Conservation (phyloP, 2,888 invertebrate species). For the Hybos culiciformis region DNA sequence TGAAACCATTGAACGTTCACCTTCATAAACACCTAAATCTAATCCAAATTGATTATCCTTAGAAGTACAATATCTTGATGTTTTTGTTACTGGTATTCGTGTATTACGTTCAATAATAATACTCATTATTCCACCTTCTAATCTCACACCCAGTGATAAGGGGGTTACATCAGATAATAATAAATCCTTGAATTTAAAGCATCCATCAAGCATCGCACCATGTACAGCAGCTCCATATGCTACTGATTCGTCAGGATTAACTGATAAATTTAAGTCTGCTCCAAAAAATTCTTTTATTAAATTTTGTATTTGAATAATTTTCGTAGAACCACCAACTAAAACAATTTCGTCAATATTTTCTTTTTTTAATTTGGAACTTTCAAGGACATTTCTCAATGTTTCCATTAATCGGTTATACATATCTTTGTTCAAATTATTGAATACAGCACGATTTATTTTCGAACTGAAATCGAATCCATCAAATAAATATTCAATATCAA, state of each 20-base stretch:
- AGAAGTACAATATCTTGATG: conserved; percentile 98
- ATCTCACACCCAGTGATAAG: conserved; percentile 97
- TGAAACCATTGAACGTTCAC: conserved; percentile 98
- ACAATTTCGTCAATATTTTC: conserved; percentile 98
- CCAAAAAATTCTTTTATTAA: conserved; percentile 89
- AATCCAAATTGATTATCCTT: conserved; percentile 98
- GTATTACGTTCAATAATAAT: conserved; percentile 96
- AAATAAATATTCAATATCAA: conserved; percentile 97
- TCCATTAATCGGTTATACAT: conserved; percentile 82
- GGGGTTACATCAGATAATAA: conserved; percentile 97
- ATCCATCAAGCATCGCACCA: conserved; percentile 90
- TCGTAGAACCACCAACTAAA: conserved; percentile 95
- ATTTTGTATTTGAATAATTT: conserved; percentile 96
- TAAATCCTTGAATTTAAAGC: conserved; percentile 92
- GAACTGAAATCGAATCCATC: conserved; percentile 98
- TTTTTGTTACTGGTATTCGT: conserved; percentile 97
- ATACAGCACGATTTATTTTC: conserved; percentile 94
- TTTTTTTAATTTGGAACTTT: conserved; percentile 97
- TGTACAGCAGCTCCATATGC: conserved; percentile 98
- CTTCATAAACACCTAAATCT: conserved; percentile 96
- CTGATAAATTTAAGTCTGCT: conserved; percentile 95
- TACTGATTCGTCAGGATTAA: conserved; percentile 98
- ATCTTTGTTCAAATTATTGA: conserved; percentile 95
- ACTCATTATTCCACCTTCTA: conserved; percentile 99
- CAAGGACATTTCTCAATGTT: conserved; percentile 89